phyloP scores from a whole-genome alignment of 2,113 vertebrate species.

The Lates calcarifer region DNA sequence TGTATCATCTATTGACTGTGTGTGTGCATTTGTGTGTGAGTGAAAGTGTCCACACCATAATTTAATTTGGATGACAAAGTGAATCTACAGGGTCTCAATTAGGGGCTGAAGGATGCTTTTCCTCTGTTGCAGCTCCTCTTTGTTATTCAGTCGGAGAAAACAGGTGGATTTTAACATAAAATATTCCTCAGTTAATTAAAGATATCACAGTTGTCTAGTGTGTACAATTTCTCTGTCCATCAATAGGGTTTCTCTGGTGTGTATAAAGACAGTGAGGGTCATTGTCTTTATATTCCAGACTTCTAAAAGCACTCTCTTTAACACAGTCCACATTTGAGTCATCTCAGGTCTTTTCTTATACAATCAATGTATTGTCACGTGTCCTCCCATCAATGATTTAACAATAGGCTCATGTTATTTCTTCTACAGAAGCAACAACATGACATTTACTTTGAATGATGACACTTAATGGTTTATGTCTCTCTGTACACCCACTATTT shows the following conservation, averaged over 20 bases:
- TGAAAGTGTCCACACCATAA: not conserved
- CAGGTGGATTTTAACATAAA: constrained; percentile 23
- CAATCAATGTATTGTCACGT: constrained; percentile 16
- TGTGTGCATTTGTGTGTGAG: not conserved
- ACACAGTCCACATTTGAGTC: not conserved
- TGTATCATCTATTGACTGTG: not conserved
- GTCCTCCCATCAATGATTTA: constrained; percentile 51
- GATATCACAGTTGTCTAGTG: not conserved
- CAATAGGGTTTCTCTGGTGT: not conserved
- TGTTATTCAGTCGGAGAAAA: constrained; percentile 17
- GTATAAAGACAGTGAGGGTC: not conserved
- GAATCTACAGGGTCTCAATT: constrained; percentile 30
- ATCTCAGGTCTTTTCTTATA: constrained; percentile 3
- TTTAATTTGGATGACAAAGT: not conserved
- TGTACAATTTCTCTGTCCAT: not conserved
- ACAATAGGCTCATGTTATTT: constrained; percentile 55
- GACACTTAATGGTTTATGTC: constrained; percentile 58
- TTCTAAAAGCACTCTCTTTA: not conserved
- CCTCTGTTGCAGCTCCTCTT: not conserved
- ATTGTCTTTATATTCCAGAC: not conserved
- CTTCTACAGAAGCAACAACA: constrained; percentile 49
- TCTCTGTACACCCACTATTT: constrained; percentile 32
- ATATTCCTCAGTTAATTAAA: constrained; percentile 30
- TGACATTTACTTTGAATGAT: constrained; percentile 71
- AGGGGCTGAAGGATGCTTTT: not conserved